phyloP scores from a whole-genome alignment of 2,888 invertebrate genomes.

The Gortyna flavago region DNA sequence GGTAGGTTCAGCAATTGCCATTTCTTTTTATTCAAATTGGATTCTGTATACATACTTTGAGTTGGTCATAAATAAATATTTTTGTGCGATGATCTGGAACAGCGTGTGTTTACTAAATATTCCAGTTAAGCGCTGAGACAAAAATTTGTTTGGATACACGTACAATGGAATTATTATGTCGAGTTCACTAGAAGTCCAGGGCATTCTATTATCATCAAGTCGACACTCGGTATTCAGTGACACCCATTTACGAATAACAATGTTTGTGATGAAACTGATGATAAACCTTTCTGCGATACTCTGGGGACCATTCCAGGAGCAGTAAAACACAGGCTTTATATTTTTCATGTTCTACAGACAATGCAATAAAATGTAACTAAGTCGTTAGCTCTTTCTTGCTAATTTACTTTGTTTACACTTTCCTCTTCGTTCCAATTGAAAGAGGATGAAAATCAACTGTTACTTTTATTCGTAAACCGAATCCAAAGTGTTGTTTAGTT shows the following conservation, averaged over 20 bases:
- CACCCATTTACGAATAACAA: constrained; percentile 41
- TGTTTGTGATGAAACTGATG: constrained; percentile 22
- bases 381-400: constrained; percentile 23
- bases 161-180: constrained; percentile 57
- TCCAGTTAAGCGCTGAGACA: constrained; percentile 51
- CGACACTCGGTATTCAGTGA: constrained; percentile 39
- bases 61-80: constrained; percentile 36
- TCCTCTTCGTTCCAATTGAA: constrained; percentile 37
- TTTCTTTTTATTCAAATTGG: constrained; percentile 37
- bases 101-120: constrained; percentile 53
- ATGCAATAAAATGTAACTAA: constrained; percentile 17
- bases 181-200: constrained; percentile 55
- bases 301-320: constrained; percentile 4
- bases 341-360: constrained; percentile 9
- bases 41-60: constrained; percentile 24
- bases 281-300: constrained; percentile 21
- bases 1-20: constrained; percentile 26
- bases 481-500: constrained; percentile 4
- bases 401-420: constrained; percentile 47
- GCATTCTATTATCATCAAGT: constrained; percentile 45
- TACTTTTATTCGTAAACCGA: constrained; percentile 37
- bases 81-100: constrained; percentile 33
- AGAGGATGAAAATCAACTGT: constrained; percentile 40
- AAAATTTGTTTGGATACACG: constrained; percentile 46
- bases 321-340: constrained; percentile 18